Percentiles rank a stretch among this genome's conserved stretches.
Conservation (phyloP, 2,113 vertebrate genomes). For the Sitta europaea region DNA sequence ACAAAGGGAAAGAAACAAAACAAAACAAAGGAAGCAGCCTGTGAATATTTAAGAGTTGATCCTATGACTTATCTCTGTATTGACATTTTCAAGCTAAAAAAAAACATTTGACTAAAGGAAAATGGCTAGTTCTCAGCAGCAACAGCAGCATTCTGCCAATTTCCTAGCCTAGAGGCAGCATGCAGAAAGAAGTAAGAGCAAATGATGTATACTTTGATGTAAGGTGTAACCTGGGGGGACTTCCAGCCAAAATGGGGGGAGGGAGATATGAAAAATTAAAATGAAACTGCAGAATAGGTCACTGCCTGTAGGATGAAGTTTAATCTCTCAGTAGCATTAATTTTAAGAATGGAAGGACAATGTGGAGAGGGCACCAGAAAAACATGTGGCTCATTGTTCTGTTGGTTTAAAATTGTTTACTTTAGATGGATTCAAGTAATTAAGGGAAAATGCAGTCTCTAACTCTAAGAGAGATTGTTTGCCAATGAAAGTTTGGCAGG, state of each 20-base stretch:
- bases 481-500: slow-evolving; percentile 31
- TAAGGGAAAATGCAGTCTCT: slow-evolving; percentile 26
- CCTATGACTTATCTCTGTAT: slow-evolving; percentile 70
- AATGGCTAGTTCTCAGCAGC: slow-evolving; percentile 45
- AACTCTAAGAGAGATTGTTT: neutral
- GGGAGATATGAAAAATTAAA: slow-evolving; percentile 42
- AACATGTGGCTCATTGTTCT: neutral
- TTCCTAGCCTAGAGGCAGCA: slow-evolving; percentile 57
- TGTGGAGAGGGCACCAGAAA: neutral
- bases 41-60: slow-evolving; percentile 77
- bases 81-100: slow-evolving; percentile 74
- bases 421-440: slow-evolving; percentile 25
- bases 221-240: slow-evolving; percentile 38
- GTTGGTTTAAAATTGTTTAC: slow-evolving; percentile 28
- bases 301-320: slow-evolving; percentile 40
- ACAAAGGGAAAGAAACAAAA: neutral
- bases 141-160: slow-evolving; percentile 47
- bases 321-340: slow-evolving; percentile 48
- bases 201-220: slow-evolving; percentile 59
- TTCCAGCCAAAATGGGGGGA: slow-evolving; percentile 14
- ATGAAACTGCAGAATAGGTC: neutral
- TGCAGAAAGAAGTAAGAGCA: slow-evolving; percentile 46
- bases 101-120: slow-evolving; percentile 74
- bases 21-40: slow-evolving; percentile 27
- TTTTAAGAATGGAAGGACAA: slow-evolving; percentile 3